These are phyloP conservation scores for Prunella himalayana DNA, from an alignment of 2,113 vertebrate genomes.

Conservation along the genomic window DNA sequence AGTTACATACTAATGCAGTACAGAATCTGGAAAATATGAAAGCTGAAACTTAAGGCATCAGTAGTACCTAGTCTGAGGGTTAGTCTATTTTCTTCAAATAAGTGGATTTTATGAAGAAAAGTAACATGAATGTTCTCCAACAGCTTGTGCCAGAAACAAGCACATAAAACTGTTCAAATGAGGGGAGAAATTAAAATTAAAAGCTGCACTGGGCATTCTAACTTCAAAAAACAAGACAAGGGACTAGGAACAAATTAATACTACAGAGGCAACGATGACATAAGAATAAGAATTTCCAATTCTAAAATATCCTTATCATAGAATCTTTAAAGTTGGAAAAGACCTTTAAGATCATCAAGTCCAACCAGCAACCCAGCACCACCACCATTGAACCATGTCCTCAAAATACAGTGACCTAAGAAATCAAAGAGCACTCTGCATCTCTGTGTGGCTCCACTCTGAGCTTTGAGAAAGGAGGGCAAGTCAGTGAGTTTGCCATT, in stretches of 20 bases:
- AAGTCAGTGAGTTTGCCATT: neutral
- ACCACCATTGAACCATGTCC: neutral
- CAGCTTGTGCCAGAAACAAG: neutral
- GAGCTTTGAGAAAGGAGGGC: neutral
- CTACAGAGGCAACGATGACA: neutral
- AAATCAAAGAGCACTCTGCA: neutral
- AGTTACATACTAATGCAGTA: neutral
- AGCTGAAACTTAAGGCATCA: neutral
- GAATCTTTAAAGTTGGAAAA: neutral
- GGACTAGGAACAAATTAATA: neutral
- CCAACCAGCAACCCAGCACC: neutral
- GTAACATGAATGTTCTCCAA: neutral
- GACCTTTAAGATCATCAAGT: neutral
- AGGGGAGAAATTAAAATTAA: neutral
- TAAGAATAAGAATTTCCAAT: neutral
- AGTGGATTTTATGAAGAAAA: constrained; percentile 17
- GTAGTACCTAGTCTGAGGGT: constrained; percentile 2
- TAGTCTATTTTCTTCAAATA: constrained; percentile 14
- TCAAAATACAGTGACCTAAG: neutral
- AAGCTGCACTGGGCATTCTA: neutral
- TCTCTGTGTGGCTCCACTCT: neutral
- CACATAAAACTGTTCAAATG: neutral
- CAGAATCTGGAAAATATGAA: neutral
- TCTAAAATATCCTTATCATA: neutral
- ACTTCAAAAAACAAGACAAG: neutral